phyloP scores from a whole-genome alignment of 2,797 vertebrate genomes.

The Acanthurus leucopareius region DNA sequence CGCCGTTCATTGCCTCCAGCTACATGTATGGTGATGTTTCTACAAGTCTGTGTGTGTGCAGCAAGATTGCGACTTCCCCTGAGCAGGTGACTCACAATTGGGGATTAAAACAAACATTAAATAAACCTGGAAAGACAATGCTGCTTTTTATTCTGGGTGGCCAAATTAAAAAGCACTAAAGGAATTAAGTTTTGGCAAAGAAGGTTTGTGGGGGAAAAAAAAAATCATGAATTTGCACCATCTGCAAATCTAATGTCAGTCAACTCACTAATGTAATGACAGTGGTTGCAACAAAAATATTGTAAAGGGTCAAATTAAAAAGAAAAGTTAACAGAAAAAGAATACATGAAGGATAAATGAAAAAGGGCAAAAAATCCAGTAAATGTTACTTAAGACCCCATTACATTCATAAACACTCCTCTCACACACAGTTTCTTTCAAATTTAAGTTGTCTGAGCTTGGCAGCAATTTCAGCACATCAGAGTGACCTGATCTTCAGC shows the following conservation, averaged over 20 bases:
- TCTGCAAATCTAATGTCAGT: neutral
- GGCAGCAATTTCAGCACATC: constrained; percentile 64
- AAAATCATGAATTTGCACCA: neutral
- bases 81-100: constrained; percentile 37
- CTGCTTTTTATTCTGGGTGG: constrained; percentile 10
- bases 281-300: neutral
- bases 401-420: constrained; percentile 69
- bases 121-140: constrained; percentile 3
- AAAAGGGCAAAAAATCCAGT: constrained; percentile 1
- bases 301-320: neutral
- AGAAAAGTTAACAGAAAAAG: neutral
- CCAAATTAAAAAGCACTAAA: constrained; percentile 21
- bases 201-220: neutral
- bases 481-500: constrained; percentile 68
- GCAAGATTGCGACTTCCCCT: constrained; percentile 10
- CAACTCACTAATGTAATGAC: neutral
- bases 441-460: constrained; percentile 56
- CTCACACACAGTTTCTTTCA: constrained; percentile 52
- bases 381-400: constrained; percentile 57
- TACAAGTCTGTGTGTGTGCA: constrained; percentile 35
- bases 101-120: constrained; percentile 28
- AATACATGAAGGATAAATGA: neutral
- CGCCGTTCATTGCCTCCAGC: neutral
- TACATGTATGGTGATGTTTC: constrained; percentile 27
- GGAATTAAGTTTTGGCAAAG: neutral